phyloP scores from a whole-genome alignment of 2,797 vertebrate genomes.

The Sebastes diaconus region DNA sequence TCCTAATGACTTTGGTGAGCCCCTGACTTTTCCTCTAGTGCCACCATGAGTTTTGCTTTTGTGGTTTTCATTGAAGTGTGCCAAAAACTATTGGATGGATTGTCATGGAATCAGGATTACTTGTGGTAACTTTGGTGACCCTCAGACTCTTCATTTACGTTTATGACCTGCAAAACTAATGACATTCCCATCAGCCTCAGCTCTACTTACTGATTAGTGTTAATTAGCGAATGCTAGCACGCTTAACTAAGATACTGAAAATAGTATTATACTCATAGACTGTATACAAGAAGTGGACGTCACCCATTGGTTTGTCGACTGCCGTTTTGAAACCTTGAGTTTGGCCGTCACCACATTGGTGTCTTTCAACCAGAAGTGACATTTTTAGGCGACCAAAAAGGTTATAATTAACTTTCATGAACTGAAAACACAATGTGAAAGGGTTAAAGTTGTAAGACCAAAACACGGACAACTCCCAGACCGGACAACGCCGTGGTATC shows the following conservation, averaged over 20 bases:
- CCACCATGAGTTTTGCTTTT: not conserved
- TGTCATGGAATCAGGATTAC: not conserved
- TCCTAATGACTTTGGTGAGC: not conserved
- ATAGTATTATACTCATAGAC: not conserved
- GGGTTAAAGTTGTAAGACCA: too few relatives aligned
- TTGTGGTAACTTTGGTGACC: not conserved
- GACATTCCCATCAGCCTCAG: not conserved
- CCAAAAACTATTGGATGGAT: not conserved
- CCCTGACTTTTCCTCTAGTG: not conserved
- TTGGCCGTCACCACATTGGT: too few relatives aligned
- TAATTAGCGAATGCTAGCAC: not conserved
- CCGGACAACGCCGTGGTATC: rapidly evolving
- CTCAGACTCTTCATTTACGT: not conserved
- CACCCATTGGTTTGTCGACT: too few relatives aligned
- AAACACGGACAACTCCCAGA: too few relatives aligned
- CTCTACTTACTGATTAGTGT: not conserved
- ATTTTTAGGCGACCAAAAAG: too few relatives aligned
- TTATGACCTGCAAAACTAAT: not conserved
- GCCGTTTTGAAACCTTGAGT: too few relatives aligned
- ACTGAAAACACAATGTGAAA: too few relatives aligned
- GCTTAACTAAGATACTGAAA: not conserved
- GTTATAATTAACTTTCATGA: too few relatives aligned
- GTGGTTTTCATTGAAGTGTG: not conserved
- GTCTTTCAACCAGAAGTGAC: too few relatives aligned
- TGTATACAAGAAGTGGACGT: too few relatives aligned